Evolutionary conservation across 2,113 vertebrate species (phyloP), one percentile per base, ranked within the genome.

Genomic region (Isichthys henryi): DNA sequence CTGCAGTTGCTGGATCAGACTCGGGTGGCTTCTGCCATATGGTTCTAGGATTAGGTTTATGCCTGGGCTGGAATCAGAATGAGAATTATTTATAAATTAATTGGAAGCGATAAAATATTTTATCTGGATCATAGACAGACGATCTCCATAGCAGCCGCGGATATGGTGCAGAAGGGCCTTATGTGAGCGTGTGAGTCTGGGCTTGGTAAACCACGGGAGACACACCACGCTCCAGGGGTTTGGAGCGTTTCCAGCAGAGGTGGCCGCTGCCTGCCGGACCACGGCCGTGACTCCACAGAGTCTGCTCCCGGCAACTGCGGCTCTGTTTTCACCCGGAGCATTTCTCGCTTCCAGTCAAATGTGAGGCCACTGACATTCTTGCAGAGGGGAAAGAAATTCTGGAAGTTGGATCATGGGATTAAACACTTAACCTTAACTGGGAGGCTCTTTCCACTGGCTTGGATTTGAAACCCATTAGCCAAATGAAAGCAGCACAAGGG

Each of bases 401-500:
- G 89, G 86, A 88, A 84, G 89, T 27, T 52, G 86, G 80, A 90
- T 91, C 87, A 88, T 53, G 48, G 87, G 83, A 86, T 91, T 92
- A 90, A 90, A 90, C 86, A 90, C 91, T 91, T 91, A 88, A 89
- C 90, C 88, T 89, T 66, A 89, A 92, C 90, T 85, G 89, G 70
- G 83, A 43, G 58, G 21, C 39, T 89, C 50, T 91, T 91, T 86
- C 89, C 90, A 87, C 80, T 53, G 43, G 53, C 52, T 45, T 90
- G 87, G 89, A 88, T 91, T 90, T 90, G 13, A 91, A 49, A 88
- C 48, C 90, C 90, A 91, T 92, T 91, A 92, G 86, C 27, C 87
- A 91, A 91, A 92, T 92, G 62, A 90, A 84, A 91, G 82, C 80
- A 45, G 66, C 88, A 35, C n/a, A 39, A 87, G 88, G 89, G 48